A percentile compares a stretch with the other conserved stretches of the same genome.
Conservation (phyloP, 2,113 vertebrate species). For the Geococcyx californianus region DNA sequence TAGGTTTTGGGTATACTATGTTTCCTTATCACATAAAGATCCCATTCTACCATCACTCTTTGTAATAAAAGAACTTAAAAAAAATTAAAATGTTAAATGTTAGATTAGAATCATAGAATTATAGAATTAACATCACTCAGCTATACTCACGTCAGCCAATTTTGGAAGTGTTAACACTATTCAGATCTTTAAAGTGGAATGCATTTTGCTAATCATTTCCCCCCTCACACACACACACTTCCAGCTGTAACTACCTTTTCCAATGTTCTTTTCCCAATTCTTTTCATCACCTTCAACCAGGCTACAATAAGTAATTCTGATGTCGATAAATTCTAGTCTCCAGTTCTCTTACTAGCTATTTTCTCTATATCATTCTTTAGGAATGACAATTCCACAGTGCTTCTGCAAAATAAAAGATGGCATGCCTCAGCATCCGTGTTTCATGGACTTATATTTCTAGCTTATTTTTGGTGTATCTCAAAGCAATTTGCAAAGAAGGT, state of each 20-base stretch:
- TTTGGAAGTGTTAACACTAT: not conserved
- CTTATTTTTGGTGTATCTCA: not conserved
- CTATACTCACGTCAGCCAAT: not conserved
- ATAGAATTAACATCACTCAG: no score
- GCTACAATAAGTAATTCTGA: not conserved
- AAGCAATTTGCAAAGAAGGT: not conserved
- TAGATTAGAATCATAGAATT: no score
- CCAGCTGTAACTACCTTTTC: not conserved
- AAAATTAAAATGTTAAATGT: not conserved
- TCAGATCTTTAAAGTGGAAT: not conserved
- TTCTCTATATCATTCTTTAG: not conserved
- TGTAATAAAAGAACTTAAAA: not conserved
- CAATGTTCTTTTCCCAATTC: not conserved
- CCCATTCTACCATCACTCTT: not conserved
- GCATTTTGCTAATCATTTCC: not conserved
- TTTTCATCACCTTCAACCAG: not conserved
- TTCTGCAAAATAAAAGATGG: not conserved
- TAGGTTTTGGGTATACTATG: fast-evolving
- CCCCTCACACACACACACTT: not conserved
- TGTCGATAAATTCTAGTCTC: not conserved
- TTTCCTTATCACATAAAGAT: not conserved
- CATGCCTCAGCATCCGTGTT: not conserved
- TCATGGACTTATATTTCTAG: not conserved
- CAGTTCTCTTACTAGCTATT: not conserved
- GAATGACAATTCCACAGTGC: not conserved